Base-by-base conservation (phyloP, 2,888 invertebrate genomes). In the Elysia crispata region DNA sequence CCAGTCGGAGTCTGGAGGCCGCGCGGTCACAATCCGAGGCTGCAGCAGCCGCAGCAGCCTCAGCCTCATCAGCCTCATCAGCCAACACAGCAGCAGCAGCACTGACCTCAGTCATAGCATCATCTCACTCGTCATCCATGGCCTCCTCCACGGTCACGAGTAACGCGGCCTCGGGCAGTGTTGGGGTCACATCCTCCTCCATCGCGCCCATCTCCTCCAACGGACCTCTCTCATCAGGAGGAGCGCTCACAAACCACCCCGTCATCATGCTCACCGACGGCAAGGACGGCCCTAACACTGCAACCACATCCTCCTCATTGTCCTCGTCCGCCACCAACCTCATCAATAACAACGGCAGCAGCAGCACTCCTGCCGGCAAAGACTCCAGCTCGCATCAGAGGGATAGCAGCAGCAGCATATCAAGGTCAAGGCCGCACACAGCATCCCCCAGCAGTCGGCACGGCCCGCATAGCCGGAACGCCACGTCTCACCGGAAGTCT, bases 401-500 rank as follows among this genome's bases (percentile, higher is more conserved):
- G 60, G 69, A 75, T 25, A 74, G 20, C 67, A 74, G 23, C 20
- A 57, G 49, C 30, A 50, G n/a, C 66, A 76, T 49, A 0, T 64
- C 74, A 15, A 77, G 70, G 31, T 79, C 79, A 1, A 66, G 74
- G 50, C 74, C 79, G 28, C 74, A 78, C 41, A 76, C 80, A 20
- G 76, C 80, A 5, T 80, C 80, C 66, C 83, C 86, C 18, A 85
- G 85, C 74, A 86, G 85, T 70, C 84, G 86, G 62, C 83, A 83
- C 67, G 86, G 85, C 72, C 83, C 85, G 62, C 83, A 83, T 64
- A 83, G 85, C 54, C 76, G 81, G n/a, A 25, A 57, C 30, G 66
- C 67, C 11, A 23, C 69, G 41, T 57, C 72, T 25, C 57, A 75
- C 67, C 84, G 83, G 77, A 79, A 79, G 50, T 85, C 84, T 28